phyloP scores from a whole-genome alignment of 2,888 invertebrate genomes.

The Colostygia pectinataria region DNA sequence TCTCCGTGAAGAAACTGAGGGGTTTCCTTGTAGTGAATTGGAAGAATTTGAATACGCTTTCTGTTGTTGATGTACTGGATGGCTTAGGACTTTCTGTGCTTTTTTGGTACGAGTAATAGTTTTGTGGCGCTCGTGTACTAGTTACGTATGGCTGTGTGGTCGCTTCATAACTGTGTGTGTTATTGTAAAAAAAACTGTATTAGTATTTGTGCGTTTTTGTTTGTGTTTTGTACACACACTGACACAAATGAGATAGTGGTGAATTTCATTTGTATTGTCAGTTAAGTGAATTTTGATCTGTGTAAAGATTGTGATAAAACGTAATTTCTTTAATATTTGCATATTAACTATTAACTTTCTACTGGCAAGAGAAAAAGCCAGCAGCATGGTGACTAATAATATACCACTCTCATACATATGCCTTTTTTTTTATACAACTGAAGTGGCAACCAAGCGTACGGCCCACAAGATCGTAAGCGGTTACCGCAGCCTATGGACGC shows the following conservation, averaged over 20 bases:
- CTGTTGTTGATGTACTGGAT: slow-evolving; percentile 42
- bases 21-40: slow-evolving; percentile 53
- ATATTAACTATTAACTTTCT: too few relatives aligned
- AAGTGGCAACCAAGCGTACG: too few relatives aligned
- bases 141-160: slow-evolving; percentile 73
- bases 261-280: slow-evolving; percentile 53
- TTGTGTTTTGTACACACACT: slow-evolving; percentile 56
- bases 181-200: slow-evolving; percentile 55
- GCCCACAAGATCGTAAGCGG: too few relatives aligned
- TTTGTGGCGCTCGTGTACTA: slow-evolving; percentile 58
- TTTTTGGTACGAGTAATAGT: slow-evolving; percentile 49
- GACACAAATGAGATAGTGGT: slow-evolving; percentile 56
- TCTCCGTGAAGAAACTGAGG: slow-evolving; percentile 51
- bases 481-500: too few relatives aligned
- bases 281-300: slow-evolving; percentile 47
- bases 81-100: slow-evolving; percentile 43
- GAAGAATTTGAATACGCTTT: slow-evolving; percentile 53
- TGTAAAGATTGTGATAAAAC: slow-evolving; percentile 7
- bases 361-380: too few relatives aligned
- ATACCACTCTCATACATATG: too few relatives aligned
- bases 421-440: too few relatives aligned
- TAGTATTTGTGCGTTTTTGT: slow-evolving; percentile 47
- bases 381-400: too few relatives aligned
- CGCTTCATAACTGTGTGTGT: slow-evolving; percentile 70
- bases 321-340: too few relatives aligned